A percentile compares a stretch with the other conserved stretches of the same genome.
Conservation (phyloP, 1,140 invertebrate species). For the Drosophila ambigua region DNA sequence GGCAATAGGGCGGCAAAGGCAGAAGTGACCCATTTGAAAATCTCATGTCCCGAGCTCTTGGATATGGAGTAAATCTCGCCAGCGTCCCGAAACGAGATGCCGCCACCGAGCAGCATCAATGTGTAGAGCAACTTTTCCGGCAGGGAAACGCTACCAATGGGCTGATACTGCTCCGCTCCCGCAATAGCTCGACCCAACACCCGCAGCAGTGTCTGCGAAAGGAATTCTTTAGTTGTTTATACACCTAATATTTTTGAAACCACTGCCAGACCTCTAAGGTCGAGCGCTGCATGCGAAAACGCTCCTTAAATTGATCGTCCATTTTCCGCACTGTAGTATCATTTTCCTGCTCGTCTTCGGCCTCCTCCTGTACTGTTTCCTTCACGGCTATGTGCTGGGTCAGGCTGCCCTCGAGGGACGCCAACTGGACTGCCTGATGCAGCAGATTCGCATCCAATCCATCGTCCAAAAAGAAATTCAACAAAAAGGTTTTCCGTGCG, state of each 20-base stretch:
- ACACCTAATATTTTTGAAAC: too few relatives aligned
- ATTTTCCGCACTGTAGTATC: neutral
- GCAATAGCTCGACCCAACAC: constrained; percentile 22
- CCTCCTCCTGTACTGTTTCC: too few relatives aligned
- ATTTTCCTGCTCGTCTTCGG: neutral
- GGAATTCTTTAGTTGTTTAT: neutral
- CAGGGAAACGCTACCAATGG: constrained; percentile 26
- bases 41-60: constrained; percentile 49
- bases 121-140: constrained; percentile 43
- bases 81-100: constrained; percentile 42
- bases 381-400: neutral
- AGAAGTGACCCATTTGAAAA: constrained; percentile 43
- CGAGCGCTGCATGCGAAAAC: constrained; percentile 38
- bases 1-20: constrained; percentile 30
- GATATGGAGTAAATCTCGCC: constrained; percentile 44
- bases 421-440: constrained; percentile 28
- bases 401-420: neutral
- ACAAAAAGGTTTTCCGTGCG: constrained; percentile 38
- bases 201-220: constrained; percentile 18
- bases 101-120: constrained; percentile 35
- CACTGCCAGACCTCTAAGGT: constrained; percentile 28
- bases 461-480: constrained; percentile 44
- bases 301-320: constrained; percentile 47
- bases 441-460: constrained; percentile 21
- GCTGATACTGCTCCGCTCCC: constrained; percentile 21